These are phyloP conservation scores for Aculops lycopersici DNA, from an alignment of 1,140 invertebrate genomes.

Conservation along the genomic window DNA sequence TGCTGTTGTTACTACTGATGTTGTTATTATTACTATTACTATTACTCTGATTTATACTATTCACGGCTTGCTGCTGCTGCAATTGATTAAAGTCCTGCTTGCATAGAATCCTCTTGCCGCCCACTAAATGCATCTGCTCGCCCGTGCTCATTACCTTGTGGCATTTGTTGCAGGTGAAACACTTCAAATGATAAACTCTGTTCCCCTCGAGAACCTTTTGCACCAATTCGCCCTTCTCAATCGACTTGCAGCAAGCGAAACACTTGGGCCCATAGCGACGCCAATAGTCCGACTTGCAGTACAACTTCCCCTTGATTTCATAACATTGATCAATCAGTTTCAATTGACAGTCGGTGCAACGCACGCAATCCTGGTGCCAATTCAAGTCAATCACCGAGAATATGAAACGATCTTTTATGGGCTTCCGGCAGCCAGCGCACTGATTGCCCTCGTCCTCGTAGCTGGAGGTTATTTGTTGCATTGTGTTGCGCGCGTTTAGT, in stretches of 20 bases:
- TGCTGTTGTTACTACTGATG: neutral
- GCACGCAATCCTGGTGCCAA: conserved; percentile 83
- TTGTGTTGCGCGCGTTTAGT: neutral
- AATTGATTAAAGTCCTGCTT: neutral
- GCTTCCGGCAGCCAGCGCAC: conserved; percentile 89
- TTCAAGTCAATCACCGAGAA: conserved; percentile 74
- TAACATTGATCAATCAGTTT: conserved; percentile 86
- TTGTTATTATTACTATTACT: neutral
- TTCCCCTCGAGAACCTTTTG: neutral
- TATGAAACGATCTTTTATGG: conserved; percentile 86
- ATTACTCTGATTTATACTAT: neutral
- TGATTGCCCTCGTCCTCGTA: no score
- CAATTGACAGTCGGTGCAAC: conserved; percentile 68
- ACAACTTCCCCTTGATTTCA: conserved; percentile 71
- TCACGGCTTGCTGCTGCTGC: no score
- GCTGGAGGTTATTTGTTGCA: no score
- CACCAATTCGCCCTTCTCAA: neutral
- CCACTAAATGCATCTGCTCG: neutral
- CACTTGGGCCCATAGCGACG: neutral
- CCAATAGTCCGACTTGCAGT: no score
- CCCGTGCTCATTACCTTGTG: neutral
- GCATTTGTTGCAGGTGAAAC: neutral
- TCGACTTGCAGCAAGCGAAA: neutral
- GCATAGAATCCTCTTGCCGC: neutral
- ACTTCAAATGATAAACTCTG: neutral